Percentiles rank a stretch among this genome's conserved stretches.
phyloP scores from a whole-genome alignment of 2,797 vertebrate species.

The Hyperoplus immaculatus region DNA sequence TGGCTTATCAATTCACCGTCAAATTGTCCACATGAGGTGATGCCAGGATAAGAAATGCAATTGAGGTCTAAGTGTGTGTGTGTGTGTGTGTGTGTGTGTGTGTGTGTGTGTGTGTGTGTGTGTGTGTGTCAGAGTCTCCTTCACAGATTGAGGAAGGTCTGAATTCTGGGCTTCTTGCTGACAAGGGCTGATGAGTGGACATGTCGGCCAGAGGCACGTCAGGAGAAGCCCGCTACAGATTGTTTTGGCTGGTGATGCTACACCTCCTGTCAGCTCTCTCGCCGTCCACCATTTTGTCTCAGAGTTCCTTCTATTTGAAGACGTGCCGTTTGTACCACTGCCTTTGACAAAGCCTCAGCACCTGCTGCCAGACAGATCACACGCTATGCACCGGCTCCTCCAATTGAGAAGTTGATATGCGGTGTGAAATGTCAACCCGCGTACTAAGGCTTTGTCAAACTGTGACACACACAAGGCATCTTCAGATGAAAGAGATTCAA shows the following conservation, averaged over 20 bases:
- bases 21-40: conserved; percentile 32
- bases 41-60: conserved; percentile 12
- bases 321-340: conserved; percentile 69
- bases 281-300: conserved; percentile 74
- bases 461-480: conserved; percentile 57
- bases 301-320: conserved; percentile 73
- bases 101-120: too few relatives aligned
- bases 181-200: conserved; percentile 74
- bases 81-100: too few relatives aligned
- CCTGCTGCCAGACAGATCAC: conserved; percentile 77
- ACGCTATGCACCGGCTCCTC: conserved; percentile 74
- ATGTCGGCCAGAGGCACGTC: conserved; percentile 58
- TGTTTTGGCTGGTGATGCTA: conserved; percentile 61
- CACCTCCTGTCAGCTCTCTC: conserved; percentile 74
- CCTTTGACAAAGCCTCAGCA: conserved; percentile 80
- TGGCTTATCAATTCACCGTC: conserved; percentile 39
- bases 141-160: conserved; percentile 34
- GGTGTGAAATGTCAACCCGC: conserved; percentile 76
- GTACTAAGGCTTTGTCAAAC: conserved; percentile 69
- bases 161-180: conserved; percentile 56
- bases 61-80: conserved; percentile 18
- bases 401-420: conserved; percentile 78
- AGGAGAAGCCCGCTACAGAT: conserved; percentile 57
- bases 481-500: conserved; percentile 60
- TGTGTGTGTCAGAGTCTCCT: conserved; percentile 44